These are phyloP conservation scores for Cyanistes caeruleus DNA, from an alignment of 2,113 vertebrate species.

Conservation along the genomic window DNA sequence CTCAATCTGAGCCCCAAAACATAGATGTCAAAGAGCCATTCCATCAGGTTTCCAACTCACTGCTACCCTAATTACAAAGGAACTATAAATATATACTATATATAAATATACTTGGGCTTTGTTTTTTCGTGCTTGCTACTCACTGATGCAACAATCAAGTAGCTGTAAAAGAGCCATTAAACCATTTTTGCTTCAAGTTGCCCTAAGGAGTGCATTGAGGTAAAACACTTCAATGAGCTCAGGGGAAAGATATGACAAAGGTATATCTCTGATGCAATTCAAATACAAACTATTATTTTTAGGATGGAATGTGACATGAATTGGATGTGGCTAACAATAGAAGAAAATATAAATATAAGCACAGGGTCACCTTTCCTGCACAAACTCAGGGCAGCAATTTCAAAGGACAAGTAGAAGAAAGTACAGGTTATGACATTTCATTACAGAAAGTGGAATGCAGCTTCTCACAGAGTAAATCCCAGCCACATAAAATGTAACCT, in stretches of 20 bases:
- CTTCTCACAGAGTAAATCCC: background rate
- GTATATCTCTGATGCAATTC: background rate
- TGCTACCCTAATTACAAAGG: background rate
- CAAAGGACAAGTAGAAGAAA: background rate
- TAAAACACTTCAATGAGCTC: background rate
- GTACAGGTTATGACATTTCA: background rate
- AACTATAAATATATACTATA: background rate
- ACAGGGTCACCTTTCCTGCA: background rate
- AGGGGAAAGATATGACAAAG: background rate
- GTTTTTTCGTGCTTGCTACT: background rate
- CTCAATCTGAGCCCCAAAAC: background rate
- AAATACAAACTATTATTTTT: background rate
- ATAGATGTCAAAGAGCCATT: background rate
- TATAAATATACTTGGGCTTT: background rate
- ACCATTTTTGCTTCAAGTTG: slow-evolving; percentile 31
- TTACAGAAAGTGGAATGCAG: background rate
- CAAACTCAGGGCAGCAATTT: background rate
- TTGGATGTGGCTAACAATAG: background rate
- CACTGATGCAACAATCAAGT: background rate
- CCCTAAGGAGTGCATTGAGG: background rate
- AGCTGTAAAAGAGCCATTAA: background rate
- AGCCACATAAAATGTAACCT: background rate
- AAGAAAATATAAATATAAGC: background rate
- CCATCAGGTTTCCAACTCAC: background rate
- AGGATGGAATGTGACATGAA: background rate